phyloP scores from a whole-genome alignment of 2,888 invertebrate species.

The Drosophila anomalata region DNA sequence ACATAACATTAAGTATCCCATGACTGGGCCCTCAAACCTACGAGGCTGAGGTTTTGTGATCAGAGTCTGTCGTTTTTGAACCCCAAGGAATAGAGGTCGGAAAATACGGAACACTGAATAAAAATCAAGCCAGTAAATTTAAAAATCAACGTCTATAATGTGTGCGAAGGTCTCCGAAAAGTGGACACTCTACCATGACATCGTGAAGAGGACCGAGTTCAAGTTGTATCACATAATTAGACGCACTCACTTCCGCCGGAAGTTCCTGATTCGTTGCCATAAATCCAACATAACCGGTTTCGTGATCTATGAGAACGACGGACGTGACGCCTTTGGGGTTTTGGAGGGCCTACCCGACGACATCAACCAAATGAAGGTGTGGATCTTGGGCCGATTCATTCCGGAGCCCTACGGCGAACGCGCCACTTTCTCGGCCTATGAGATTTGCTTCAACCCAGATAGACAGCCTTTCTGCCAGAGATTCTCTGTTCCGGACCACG shows the following conservation, averaged over 20 bases:
- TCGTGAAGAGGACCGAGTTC: background rate
- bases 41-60: background rate
- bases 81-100: background rate
- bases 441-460: background rate
- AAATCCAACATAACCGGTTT: background rate
- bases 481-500: background rate
- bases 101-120: background rate
- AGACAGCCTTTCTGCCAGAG: background rate
- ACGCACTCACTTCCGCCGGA: background rate
- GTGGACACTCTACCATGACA: background rate
- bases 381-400: background rate
- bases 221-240: background rate
- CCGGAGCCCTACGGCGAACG: background rate
- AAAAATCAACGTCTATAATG: background rate
- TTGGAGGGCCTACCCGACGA: background rate
- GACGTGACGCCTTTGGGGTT: background rate
- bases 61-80: background rate
- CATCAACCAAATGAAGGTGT: background rate
- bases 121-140: too few species aligned
- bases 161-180: background rate
- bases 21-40: background rate
- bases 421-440: background rate
- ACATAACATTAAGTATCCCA: background rate
- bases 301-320: background rate
- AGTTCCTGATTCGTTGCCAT: background rate